These are phyloP conservation scores for Eira barbara DNA, from an alignment of 2,113 vertebrate genomes.

Conservation along the genomic window DNA sequence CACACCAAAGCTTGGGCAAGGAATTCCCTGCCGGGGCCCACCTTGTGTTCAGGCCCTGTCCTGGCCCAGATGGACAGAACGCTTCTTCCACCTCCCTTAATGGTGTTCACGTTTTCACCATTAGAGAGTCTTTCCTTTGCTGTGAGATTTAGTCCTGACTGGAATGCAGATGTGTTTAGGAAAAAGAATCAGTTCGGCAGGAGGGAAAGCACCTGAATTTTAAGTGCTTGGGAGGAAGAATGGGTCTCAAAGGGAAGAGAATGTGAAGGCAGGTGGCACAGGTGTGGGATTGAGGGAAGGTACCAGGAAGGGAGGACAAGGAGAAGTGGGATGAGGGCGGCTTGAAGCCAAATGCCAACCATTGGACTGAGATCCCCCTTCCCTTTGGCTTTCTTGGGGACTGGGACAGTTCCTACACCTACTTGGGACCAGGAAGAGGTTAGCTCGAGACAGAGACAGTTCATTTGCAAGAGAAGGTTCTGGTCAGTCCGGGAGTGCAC, in stretches of 20 bases:
- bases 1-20: neutral
- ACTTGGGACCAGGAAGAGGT: neutral
- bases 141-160: neutral
- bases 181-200: neutral
- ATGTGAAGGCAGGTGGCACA: rapidly evolving
- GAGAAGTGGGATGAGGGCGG: neutral
- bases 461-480: neutral
- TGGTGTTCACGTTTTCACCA: neutral
- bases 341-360: neutral
- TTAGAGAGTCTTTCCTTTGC: neutral
- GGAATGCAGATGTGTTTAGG: neutral
- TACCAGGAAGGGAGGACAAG: rapidly evolving
- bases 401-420: rapidly evolving
- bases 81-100: rapidly evolving
- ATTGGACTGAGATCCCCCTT: neutral
- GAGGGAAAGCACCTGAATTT: neutral
- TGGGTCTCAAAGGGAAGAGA: neutral
- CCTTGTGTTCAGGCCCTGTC: neutral
- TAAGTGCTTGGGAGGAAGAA: neutral
- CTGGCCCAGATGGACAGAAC: rapidly evolving
- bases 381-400: neutral
- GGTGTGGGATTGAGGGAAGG: neutral
- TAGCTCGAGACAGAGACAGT: neutral
- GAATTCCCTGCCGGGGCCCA: neutral
- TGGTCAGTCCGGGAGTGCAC: rapidly evolving